phyloP scores from a whole-genome alignment of 2,888 invertebrate species.

The Drosophila planitibia region DNA sequence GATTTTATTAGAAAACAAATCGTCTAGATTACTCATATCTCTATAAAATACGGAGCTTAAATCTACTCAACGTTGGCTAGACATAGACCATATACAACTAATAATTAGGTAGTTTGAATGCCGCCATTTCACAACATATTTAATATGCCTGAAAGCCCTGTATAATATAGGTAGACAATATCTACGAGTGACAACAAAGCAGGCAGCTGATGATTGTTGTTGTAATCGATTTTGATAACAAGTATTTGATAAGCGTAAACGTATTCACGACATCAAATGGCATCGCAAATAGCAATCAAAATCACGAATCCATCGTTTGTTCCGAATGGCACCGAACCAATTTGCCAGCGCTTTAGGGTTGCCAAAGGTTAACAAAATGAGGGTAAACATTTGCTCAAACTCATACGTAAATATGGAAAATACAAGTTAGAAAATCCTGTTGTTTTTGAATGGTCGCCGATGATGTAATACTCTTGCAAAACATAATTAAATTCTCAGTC shows the following conservation, averaged over 20 bases:
- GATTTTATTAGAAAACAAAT: background rate
- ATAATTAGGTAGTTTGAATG: constrained; percentile 17
- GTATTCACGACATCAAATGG: constrained; percentile 68
- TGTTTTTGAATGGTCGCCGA: background rate
- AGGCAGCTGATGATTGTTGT: constrained; percentile 8
- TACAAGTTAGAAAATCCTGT: background rate
- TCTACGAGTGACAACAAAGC: constrained; percentile 57
- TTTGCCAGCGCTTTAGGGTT: constrained; percentile 54
- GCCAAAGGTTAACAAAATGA: constrained; percentile 25
- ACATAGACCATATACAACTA: background rate
- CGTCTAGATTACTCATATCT: background rate
- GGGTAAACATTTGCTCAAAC: constrained; percentile 18
- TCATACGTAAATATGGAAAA: constrained; percentile 11
- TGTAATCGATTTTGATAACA: constrained; percentile 79
- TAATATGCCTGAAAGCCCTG: constrained; percentile 8
- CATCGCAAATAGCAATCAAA: constrained; percentile 58
- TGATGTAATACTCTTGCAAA: constrained; percentile 1
- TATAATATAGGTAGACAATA: constrained; percentile 52
- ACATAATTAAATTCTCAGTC: background rate
- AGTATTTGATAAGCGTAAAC: constrained; percentile 80
- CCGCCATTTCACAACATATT: background rate
- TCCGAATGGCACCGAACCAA: constrained; percentile 44
- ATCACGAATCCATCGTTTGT: constrained; percentile 34
- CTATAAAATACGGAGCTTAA: constrained; percentile 2
- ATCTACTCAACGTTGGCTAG: background rate